Conservation (phyloP, 1,140 invertebrate genomes). For the Coptotermes formosanus region DNA sequence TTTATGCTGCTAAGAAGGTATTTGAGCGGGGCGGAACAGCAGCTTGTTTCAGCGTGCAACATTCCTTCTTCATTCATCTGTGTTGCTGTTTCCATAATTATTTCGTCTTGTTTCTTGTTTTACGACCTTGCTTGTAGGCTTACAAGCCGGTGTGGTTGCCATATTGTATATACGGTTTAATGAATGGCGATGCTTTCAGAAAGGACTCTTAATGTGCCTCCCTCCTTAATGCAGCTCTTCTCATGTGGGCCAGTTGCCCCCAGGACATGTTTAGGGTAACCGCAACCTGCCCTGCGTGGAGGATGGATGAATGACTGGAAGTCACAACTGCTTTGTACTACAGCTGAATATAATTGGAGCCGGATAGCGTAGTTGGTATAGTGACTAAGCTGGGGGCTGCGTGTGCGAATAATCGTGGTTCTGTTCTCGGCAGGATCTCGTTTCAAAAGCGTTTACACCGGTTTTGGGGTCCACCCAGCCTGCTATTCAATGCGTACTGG, state of each 20-base stretch:
- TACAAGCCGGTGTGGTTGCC: not conserved
- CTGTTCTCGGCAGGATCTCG: too few species aligned
- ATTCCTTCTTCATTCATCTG: conserved; percentile 4
- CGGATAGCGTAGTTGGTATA: too few species aligned
- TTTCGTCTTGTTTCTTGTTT: not conserved
- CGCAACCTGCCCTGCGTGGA: not conserved
- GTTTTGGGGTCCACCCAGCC: too few species aligned
- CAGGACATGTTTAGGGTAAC: not conserved
- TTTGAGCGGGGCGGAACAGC: not conserved
- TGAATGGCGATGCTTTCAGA: not conserved
- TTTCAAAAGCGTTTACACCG: too few species aligned
- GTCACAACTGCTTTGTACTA: not conserved
- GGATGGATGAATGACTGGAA: not conserved
- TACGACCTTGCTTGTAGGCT: not conserved
- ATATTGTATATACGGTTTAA: not conserved
- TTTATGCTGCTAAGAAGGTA: not conserved
- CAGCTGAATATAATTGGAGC: not conserved
- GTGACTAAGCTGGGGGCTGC: too few species aligned
- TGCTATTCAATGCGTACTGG: too few species aligned
- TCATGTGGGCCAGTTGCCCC: not conserved
- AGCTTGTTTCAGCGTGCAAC: not conserved
- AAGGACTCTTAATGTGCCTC: not conserved
- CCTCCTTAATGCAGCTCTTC: not conserved
- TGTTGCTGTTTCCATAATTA: not conserved
- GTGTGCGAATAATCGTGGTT: too few species aligned